Conservation (phyloP, 2,797 vertebrate genomes). For the Lagodon rhomboides region DNA sequence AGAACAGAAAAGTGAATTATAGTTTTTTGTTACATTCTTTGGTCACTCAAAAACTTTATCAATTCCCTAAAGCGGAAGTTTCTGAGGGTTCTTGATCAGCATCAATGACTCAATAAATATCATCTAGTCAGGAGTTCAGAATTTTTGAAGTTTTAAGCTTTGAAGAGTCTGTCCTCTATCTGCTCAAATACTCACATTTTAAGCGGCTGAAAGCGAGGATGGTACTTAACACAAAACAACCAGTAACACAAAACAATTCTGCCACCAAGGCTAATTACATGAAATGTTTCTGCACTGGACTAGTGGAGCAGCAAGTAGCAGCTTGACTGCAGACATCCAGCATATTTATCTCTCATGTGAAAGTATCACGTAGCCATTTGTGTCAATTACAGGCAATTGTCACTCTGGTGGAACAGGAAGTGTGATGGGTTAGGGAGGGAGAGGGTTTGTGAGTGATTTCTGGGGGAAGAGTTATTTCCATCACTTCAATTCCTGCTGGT, state of each 20-base stretch:
- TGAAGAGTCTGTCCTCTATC: background rate
- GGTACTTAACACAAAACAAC: slow-evolving; percentile 1
- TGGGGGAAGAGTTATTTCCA: slow-evolving; percentile 22
- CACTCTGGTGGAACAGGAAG: slow-evolving; percentile 18
- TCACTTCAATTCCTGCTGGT: slow-evolving; percentile 18
- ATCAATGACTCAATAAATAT: background rate
- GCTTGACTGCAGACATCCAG: slow-evolving; percentile 9
- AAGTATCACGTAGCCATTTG: slow-evolving; percentile 33
- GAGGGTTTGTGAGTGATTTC: slow-evolving; percentile 4
- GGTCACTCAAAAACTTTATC: background rate
- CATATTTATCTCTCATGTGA: slow-evolving; percentile 34
- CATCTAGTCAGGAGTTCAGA: background rate
- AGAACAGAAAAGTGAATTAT: background rate
- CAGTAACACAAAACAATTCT: background rate
- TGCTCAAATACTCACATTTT: slow-evolving; percentile 1
- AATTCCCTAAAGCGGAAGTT: background rate
- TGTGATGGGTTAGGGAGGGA: slow-evolving; percentile 1
- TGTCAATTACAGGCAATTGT: slow-evolving; percentile 50
- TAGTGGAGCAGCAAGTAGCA: background rate
- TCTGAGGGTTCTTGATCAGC: background rate
- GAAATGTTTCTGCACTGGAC: slow-evolving; percentile 1
- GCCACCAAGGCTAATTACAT: slow-evolving; percentile 5
- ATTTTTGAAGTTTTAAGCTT: background rate
- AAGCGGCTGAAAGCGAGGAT: background rate
- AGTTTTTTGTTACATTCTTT: background rate